Evolutionary conservation across 1,140 invertebrate genomes (phyloP).

Genomic region (Stenopsyche tienmushanensis): DNA sequence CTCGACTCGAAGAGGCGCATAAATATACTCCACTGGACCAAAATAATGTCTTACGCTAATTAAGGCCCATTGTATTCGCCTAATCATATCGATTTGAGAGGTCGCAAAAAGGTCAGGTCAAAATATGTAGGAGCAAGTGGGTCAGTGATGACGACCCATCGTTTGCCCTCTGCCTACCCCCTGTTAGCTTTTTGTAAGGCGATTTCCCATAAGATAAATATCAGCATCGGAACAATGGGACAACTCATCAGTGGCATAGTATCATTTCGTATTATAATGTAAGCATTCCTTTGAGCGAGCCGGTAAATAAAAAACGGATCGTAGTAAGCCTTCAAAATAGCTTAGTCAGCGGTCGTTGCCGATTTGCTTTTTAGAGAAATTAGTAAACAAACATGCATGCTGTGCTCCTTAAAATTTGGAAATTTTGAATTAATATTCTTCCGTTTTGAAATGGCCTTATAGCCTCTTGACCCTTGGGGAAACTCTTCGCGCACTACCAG

Average conservation of each 20-base stretch:
- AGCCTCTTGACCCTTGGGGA: no score
- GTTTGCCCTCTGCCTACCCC: conserved; percentile 2
- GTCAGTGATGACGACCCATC: not conserved
- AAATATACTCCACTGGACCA: no score
- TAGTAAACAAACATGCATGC: no score
- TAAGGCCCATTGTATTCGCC: not conserved
- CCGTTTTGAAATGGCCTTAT: no score
- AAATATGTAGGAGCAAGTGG: conserved; percentile 3
- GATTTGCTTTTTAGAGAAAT: no score
- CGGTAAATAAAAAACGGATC: conserved; percentile 1
- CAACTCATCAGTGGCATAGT: conserved; percentile 16
- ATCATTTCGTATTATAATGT: conserved; percentile 9
- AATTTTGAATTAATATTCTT: no score
- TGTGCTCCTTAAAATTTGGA: no score
- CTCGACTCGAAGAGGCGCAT: no score
- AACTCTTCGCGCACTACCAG: no score
- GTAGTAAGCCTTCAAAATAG: no score
- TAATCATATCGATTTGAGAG: not conserved
- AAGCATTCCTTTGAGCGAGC: conserved; percentile 10
- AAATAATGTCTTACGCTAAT: no score
- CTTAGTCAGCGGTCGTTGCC: no score
- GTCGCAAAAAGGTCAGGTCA: not conserved
- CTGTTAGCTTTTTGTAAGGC: not conserved
- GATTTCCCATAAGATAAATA: conserved; percentile 20
- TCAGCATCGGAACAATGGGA: conserved; percentile 22